These are phyloP conservation scores for Nomada hirtipes DNA, from an alignment of 2,888 invertebrate genomes.

Conservation along the genomic window DNA sequence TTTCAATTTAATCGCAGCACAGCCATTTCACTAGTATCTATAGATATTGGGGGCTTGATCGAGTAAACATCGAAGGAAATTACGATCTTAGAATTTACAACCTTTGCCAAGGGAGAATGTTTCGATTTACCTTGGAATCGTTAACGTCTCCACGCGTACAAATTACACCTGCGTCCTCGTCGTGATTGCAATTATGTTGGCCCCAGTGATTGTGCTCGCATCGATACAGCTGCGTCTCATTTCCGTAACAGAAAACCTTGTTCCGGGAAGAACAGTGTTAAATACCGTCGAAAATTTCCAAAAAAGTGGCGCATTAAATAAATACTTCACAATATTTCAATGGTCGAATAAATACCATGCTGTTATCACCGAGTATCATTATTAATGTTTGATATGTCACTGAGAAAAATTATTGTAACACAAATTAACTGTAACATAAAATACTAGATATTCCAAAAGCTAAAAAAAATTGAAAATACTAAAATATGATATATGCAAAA, in stretches of 20 bases:
- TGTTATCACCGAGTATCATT: too few species aligned
- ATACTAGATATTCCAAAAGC: too few species aligned
- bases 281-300: background rate
- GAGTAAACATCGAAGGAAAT: background rate
- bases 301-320: background rate
- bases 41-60: background rate
- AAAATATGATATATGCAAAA: too few species aligned
- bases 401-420: too few species aligned
- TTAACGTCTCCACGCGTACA: constrained; percentile 78
- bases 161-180: constrained; percentile 89
- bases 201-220: constrained; percentile 90
- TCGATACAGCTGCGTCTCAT: constrained; percentile 87
- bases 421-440: too few species aligned
- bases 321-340: background rate
- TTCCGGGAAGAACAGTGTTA: background rate
- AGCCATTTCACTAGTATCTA: constrained; percentile 1
- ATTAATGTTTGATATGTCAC: too few species aligned
- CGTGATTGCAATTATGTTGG: constrained; percentile 89
- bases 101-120: constrained; percentile 39
- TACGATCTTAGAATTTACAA: constrained; percentile 16
- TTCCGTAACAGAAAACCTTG: constrained; percentile 87
- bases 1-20: constrained; percentile 20
- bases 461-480: too few species aligned
- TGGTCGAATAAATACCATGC: too few species aligned
- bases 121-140: constrained; percentile 79